phyloP scores from a whole-genome alignment of 2,113 vertebrate species.

The Donacobius atricapilla region DNA sequence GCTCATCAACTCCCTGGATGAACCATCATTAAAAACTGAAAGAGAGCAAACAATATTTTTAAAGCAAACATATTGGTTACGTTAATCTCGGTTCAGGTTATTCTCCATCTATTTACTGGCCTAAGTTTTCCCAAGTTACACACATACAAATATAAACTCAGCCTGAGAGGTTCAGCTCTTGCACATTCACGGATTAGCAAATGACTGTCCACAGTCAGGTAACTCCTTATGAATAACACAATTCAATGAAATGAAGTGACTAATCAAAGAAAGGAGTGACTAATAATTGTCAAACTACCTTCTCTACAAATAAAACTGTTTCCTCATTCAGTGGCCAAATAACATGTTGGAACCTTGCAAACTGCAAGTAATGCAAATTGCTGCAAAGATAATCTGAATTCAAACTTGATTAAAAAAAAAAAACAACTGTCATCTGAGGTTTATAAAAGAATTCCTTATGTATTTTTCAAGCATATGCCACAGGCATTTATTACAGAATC shows the following conservation, averaged over 20 bases:
- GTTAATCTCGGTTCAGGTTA: background rate
- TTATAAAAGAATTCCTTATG: background rate
- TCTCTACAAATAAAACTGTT: background rate
- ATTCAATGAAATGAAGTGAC: too few species aligned
- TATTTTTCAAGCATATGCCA: background rate
- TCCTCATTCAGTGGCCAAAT: background rate
- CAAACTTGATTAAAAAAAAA: background rate
- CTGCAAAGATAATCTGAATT: background rate
- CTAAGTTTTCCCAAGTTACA: background rate
- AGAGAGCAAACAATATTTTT: constrained; percentile 23
- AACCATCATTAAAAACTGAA: constrained; percentile 96
- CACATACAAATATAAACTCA: background rate
- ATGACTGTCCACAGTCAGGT: background rate
- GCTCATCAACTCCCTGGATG: constrained; percentile 92
- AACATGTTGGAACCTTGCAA: background rate
- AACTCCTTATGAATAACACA: background rate
- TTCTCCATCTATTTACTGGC: background rate
- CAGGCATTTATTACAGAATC: background rate
- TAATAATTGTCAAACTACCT: background rate
- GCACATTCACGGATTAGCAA: background rate
- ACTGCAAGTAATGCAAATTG: background rate
- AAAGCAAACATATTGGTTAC: background rate
- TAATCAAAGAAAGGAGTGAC: too few species aligned
- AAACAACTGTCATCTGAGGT: background rate
- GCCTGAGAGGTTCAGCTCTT: background rate